Base-by-base conservation (phyloP, 2,113 vertebrate genomes). In the Cavia porcellus region DNA sequence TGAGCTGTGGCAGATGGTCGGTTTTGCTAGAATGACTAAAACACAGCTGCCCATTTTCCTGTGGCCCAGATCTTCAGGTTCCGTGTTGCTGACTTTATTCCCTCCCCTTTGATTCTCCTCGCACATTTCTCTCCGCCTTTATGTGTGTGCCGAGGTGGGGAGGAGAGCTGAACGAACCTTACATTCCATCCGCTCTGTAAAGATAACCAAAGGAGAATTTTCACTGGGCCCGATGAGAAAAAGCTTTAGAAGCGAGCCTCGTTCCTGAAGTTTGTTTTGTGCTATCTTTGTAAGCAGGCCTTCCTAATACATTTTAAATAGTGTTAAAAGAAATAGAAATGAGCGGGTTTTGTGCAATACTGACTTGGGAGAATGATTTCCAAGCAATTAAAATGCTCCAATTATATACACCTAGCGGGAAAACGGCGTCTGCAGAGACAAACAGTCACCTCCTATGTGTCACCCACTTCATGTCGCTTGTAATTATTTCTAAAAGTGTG, bases 1-100 rank as follows among this genome's bases (percentile, higher is more conserved):
- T 98, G 98, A 93, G 96, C 97, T 96, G 86, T 96, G 98, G 98
- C 98, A 98, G 98, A 97, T 97, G 98, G 98, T 98, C 98, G 96
- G 98, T 95, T 96, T 97, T 97, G 94, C 92, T 95, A 96, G 98
- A 98, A 98, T 98, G 97, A 97, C 98, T 98, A 95, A 98, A 98
- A 97, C 9, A 4, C 96, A 97, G 89, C 96, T 96, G 52, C 96
- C 98, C 98, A 84, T 96, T 98, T 93, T 97, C 91, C 96, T 97
- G 79, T 82, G 92, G 90, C 97, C 98, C 83, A 72, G 95, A 97
- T 98, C 98, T 97, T 97, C 75, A 62, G 90, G 97, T 98, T 98
- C 97, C 96, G 64, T 97, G 97, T 90, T 95, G 88, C 95, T 96
- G 97, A 98, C 95, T 98, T 98, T 98, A 98, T 98, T 98, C 96